These are phyloP conservation scores for Melozone crissalis DNA, from an alignment of 2,113 vertebrate genomes.

Conservation along the genomic window DNA sequence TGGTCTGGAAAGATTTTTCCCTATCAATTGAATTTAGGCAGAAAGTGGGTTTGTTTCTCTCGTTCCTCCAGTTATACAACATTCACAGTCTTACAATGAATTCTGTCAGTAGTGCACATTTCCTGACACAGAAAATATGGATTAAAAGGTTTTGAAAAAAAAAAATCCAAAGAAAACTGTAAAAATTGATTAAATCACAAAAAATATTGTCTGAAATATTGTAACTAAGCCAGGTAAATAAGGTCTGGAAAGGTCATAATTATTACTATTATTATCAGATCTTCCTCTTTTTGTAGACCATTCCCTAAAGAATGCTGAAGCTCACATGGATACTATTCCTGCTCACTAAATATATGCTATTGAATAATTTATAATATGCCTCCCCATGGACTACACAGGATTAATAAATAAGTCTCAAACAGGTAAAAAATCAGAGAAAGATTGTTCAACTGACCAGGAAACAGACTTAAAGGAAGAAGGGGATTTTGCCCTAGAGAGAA, in stretches of 20 bases:
- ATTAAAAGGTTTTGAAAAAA: not conserved
- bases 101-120: not conserved
- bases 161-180: not conserved
- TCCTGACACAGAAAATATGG: not conserved
- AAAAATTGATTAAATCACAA: not conserved
- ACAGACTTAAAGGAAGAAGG: not conserved
- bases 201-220: not conserved
- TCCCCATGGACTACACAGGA: not conserved
- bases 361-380: not conserved
- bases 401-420: constrained; percentile 29
- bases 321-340: not conserved
- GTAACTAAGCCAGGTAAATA: not conserved
- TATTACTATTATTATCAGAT: not conserved
- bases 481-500: not conserved
- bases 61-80: not conserved
- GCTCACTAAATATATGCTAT: not conserved
- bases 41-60: not conserved
- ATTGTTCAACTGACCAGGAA: not conserved
- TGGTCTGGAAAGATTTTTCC: not conserved
- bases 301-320: not conserved
- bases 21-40: not conserved
- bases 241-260: not conserved
- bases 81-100: not conserved
- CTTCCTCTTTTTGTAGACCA: not conserved
- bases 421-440: not conserved